Percentiles rank a stretch among this genome's conserved stretches.
These are phyloP conservation scores for Melieria crassipennis DNA, from an alignment of 2,888 invertebrate species.

Conservation along the genomic window DNA sequence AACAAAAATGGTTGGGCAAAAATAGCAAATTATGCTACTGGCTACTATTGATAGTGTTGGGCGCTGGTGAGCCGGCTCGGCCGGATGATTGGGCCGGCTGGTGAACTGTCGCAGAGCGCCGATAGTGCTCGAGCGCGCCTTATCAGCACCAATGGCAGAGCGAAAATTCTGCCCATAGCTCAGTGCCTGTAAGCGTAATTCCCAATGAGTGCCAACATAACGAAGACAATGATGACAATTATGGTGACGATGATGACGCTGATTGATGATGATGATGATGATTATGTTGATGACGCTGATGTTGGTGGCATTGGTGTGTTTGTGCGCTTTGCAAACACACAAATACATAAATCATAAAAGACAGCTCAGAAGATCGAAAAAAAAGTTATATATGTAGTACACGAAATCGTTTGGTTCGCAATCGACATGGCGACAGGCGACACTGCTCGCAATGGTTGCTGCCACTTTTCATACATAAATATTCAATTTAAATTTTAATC, in stretches of 20 bases:
- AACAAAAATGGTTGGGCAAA: slow-evolving; percentile 8
- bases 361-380: no score
- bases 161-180: not conserved
- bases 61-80: not conserved
- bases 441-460: no score
- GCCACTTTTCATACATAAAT: not conserved
- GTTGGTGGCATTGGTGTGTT: no score
- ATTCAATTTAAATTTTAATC: slow-evolving; percentile 1
- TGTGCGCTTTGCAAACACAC: no score
- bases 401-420: no score
- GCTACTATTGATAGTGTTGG: not conserved
- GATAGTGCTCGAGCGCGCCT: not conserved
- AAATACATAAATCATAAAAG: no score
- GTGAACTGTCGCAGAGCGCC: not conserved
- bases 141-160: slow-evolving; percentile 18
- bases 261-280: no score
- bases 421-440: no score
- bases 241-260: no score
- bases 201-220: not conserved
- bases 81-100: not conserved
- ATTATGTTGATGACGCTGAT: no score
- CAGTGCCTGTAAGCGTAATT: not conserved
- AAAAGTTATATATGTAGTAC: no score
- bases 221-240: no score
- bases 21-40: slow-evolving; percentile 20